These are phyloP conservation scores for Euphonia xanthogaster DNA, from an alignment of 2,797 vertebrate species.

Conservation along the genomic window DNA sequence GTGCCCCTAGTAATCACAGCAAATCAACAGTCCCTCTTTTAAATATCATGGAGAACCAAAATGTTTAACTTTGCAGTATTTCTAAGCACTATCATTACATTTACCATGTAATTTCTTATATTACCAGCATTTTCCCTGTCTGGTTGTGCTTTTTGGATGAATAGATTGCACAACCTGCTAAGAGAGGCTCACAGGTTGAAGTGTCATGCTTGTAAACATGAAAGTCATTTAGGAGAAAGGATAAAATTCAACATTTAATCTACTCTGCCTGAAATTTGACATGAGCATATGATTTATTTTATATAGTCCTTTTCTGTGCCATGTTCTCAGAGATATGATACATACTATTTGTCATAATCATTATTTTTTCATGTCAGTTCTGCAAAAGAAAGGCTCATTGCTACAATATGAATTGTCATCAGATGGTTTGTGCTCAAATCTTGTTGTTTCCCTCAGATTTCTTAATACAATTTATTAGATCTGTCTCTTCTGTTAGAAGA, in stretches of 20 bases:
- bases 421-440: background rate
- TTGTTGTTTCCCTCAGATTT: background rate
- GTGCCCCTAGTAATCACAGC: background rate
- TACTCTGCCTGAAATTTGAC: background rate
- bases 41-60: background rate
- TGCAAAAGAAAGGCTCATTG: background rate
- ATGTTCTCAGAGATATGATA: background rate
- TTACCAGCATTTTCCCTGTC: background rate
- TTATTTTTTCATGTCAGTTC: slow-evolving; percentile 18
- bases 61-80: background rate
- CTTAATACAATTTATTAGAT: background rate
- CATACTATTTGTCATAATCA: background rate
- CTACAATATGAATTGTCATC: background rate
- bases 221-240: background rate
- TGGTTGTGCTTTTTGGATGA: background rate
- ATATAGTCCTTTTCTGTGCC: background rate
- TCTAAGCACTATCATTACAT: background rate
- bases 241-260: background rate
- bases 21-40: background rate
- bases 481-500: background rate
- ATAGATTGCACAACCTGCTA: background rate
- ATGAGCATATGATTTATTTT: background rate
- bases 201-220: background rate
- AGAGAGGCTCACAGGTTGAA: background rate
- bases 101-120: background rate